These are phyloP conservation scores for Willowsia nigromaculata DNA, from an alignment of 2,888 invertebrate species.

Conservation along the genomic window DNA sequence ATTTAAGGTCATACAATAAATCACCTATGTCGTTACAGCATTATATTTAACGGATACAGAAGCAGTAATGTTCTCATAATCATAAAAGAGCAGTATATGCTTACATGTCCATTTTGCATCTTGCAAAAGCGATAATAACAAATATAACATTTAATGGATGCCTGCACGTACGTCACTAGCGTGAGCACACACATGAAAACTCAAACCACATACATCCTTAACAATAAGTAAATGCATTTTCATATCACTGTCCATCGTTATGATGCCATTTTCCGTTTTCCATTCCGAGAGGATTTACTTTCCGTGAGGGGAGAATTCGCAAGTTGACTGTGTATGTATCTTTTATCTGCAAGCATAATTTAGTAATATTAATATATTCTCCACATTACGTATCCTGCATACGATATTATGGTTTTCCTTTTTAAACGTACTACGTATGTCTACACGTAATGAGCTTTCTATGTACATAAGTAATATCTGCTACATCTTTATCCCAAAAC, in stretches of 20 bases:
- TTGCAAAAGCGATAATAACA: background rate
- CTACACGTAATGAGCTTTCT: background rate
- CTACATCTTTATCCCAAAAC: background rate
- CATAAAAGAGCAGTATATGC: background rate
- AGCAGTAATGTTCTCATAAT: slow-evolving; percentile 5
- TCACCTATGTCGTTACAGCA: background rate
- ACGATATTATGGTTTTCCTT: background rate
- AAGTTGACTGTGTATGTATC: background rate
- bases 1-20: background rate
- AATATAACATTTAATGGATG: background rate
- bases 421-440: background rate
- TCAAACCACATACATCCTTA: background rate
- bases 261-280: background rate
- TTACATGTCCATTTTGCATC: background rate
- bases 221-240: background rate
- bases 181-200: background rate
- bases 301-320: background rate
- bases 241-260: background rate
- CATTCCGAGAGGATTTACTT: background rate
- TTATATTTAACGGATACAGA: background rate
- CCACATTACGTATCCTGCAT: background rate
- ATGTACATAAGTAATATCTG: background rate
- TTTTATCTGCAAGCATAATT: background rate
- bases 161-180: background rate
- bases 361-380: background rate